phyloP scores from a whole-genome alignment of 2,113 vertebrate genomes.

The Chrysochloris asiatica region DNA sequence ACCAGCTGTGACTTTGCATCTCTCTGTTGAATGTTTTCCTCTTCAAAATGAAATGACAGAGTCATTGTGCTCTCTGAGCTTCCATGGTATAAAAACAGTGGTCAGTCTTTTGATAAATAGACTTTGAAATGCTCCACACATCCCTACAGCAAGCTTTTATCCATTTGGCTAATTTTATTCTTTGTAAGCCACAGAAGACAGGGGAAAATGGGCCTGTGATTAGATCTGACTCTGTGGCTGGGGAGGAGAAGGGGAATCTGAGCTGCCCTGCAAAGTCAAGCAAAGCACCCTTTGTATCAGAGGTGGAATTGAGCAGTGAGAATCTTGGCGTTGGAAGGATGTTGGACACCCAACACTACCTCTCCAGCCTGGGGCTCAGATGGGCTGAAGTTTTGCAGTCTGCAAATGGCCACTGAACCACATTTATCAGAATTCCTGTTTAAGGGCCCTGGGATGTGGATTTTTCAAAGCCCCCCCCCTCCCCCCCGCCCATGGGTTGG shows the following conservation, averaged over 20 bases:
- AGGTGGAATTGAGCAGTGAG: not conserved
- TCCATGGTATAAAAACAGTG: conserved; percentile 8
- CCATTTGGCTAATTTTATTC: conserved; percentile 75
- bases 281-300: not conserved
- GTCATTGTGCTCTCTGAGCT: conserved; percentile 4
- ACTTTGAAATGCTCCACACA: conserved; percentile 71
- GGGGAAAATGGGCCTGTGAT: conserved; percentile 68
- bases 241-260: not conserved
- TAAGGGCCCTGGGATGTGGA: not conserved
- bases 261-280: not conserved
- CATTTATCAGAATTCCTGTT: not conserved
- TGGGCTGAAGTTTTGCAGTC: not conserved
- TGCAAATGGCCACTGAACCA: not conserved
- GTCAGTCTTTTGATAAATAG: conserved; percentile 66
- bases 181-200: conserved; percentile 53
- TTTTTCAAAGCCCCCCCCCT: not conserved
- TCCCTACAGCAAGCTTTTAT: conserved; percentile 71
- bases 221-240: conserved; percentile 63
- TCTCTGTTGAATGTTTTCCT: not conserved
- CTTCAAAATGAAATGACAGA: conserved; percentile 63
- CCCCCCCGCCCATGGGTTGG: not conserved
- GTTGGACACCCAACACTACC: not conserved
- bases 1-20: not conserved
- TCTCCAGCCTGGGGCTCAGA: not conserved
- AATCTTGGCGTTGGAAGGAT: not conserved